Base-by-base conservation (phyloP, 2,888 invertebrate species). In the Sphecodes monilicornis region DNA sequence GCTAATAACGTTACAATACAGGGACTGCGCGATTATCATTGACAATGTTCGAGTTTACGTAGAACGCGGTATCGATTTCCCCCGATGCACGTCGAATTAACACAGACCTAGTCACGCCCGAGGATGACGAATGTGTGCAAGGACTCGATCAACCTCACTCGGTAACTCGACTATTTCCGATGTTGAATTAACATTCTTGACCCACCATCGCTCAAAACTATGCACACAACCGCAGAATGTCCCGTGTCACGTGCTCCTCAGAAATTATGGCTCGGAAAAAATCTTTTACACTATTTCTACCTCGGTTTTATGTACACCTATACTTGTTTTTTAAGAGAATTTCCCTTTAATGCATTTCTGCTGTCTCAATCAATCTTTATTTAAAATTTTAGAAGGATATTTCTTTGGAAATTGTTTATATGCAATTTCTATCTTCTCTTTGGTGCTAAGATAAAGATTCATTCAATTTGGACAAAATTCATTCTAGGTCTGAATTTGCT, bases 31-130 rank as follows among this genome's bases (percentile, higher is more conserved):
- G 76, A 80, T 82, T 71, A 76, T 75, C 78, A 66, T 57, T 69
- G 84, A 84, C 84, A 79, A 78, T 72, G 68, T 60, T 77, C 72
- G 16, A 57, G 36, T 54, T 41, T 69, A 74, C 36, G 32, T 54
- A 71, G 64, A 36, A 36, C 43, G 29, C 46, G 43, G 54, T 76
- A 83, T 83, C 82, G 83, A 83, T 83, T 82, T 43, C 70, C 66
- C 54, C 26, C n/a, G 43, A 41, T 39, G 43, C 54, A 36, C 64
- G 54, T 71, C 41, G 54, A 76, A 81, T 76, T 82, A 75, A 70
- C 60, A 29, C 43, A 64, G 43, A 57, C 60, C 60, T 16, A 60
- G 54, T 68, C 70, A 16, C 74, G 57, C 26, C 72, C 29, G 57
- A 57, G 60, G 36, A 46, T 68, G 50, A 46, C 18, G 74, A 74